These are phyloP conservation scores for rabbit (Oryctolagus cuniculus) DNA, from an alignment of 2,113 vertebrate genomes.

Conservation along the genomic window DNA sequence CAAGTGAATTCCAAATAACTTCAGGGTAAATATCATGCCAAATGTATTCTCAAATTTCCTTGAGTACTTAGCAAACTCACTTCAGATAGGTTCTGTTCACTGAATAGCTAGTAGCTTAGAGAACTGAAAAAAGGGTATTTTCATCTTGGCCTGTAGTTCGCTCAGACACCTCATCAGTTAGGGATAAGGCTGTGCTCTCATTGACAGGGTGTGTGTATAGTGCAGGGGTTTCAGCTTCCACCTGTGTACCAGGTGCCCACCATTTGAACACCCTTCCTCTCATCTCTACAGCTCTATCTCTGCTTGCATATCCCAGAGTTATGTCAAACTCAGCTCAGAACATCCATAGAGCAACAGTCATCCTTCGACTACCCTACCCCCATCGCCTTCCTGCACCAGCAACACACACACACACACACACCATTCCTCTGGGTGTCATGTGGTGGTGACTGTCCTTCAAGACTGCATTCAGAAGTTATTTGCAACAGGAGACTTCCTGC, in stretches of 20 bases:
- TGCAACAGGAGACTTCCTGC: not conserved
- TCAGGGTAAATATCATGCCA: not conserved
- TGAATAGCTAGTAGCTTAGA: slow-evolving; percentile 21
- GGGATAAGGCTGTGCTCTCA: not conserved
- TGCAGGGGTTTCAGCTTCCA: not conserved
- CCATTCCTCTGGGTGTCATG: not conserved
- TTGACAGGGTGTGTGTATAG: not conserved
- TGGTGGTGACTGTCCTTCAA: not conserved
- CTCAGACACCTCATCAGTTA: not conserved
- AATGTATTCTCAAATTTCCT: not conserved
- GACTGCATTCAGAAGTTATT: not conserved
- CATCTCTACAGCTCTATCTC: not conserved
- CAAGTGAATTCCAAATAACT: not conserved
- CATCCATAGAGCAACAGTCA: not conserved
- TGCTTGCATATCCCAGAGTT: not conserved
- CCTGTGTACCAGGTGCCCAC: not conserved
- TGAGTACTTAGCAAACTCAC: not conserved
- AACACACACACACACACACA: not conserved
- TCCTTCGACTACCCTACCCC: not conserved
- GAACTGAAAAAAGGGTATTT: not conserved
- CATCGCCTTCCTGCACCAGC: not conserved
- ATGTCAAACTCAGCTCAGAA: not conserved
- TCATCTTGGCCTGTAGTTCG: not conserved
- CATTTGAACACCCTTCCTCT: not conserved
- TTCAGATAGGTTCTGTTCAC: not conserved